Evolutionary conservation across 1,140 invertebrate genomes (phyloP).

Genomic region (Danaus melanippus): DNA sequence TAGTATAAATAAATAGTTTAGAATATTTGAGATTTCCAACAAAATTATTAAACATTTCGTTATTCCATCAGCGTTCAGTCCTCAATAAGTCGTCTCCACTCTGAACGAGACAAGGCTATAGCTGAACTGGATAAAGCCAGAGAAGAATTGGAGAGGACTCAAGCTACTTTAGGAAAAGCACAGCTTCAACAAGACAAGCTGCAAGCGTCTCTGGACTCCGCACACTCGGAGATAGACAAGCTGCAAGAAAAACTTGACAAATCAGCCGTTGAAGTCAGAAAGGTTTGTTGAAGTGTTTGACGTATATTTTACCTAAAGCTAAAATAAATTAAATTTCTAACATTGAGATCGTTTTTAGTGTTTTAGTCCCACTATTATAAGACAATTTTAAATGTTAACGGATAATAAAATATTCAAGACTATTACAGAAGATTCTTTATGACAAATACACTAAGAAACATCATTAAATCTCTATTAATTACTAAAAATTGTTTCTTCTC

Average conservation of each 20-base stretch:
- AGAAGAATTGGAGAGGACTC: conserved; percentile 91
- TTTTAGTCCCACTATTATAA: neutral
- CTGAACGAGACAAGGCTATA: conserved; percentile 88
- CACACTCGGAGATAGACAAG: conserved; percentile 92
- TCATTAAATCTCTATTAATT: too few species aligned
- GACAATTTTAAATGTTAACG: too few species aligned
- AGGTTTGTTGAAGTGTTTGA: conserved; percentile 65
- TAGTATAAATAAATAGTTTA: too few species aligned
- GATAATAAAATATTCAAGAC: too few species aligned
- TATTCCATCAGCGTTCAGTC: conserved; percentile 72
- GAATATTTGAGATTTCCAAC: too few species aligned
- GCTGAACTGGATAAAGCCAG: conserved; percentile 90
- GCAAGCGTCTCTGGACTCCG: conserved; percentile 88
- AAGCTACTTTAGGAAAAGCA: conserved; percentile 89
- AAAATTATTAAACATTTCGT: neutral
- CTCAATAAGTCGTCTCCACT: conserved; percentile 84
- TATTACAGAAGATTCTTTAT: too few species aligned
- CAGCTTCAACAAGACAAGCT: conserved; percentile 92
- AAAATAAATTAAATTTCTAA: too few species aligned
- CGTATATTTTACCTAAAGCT: neutral
- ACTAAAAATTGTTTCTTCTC: too few species aligned
- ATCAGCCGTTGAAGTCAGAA: conserved; percentile 83
- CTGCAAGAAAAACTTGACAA: conserved; percentile 90
- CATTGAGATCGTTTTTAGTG: conserved; percentile 5
- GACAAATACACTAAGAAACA: too few species aligned